phyloP scores from a whole-genome alignment of 2,113 vertebrate species.

The Tympanuchus pallidicinctus region DNA sequence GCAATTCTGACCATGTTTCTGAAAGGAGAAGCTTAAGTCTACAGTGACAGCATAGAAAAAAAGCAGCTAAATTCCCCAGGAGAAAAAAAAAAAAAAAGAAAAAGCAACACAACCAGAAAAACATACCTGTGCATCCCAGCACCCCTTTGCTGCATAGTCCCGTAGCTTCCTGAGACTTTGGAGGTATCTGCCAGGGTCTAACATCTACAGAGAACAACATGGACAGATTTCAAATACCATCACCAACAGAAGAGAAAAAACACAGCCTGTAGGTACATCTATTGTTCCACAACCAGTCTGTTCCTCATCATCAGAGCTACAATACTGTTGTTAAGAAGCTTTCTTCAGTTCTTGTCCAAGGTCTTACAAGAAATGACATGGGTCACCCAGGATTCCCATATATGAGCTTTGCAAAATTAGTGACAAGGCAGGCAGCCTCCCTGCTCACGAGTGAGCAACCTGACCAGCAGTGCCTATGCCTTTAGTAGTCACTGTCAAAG shows the following conservation, averaged over 20 bases:
- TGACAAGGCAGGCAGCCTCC: neutral
- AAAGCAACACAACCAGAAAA: neutral
- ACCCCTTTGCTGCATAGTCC: constrained; percentile 93
- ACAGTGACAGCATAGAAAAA: neutral
- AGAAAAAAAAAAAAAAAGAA: no score
- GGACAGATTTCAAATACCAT: neutral
- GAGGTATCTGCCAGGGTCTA: constrained; percentile 92
- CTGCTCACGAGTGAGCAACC: neutral
- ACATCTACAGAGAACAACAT: constrained; percentile 74
- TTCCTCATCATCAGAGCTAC: neutral
- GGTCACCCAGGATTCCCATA: neutral
- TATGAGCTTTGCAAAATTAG: neutral
- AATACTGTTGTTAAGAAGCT: neutral
- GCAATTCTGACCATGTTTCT: neutral
- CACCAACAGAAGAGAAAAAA: neutral
- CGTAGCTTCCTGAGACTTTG: constrained; percentile 92
- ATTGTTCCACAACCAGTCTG: neutral
- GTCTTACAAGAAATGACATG: neutral
- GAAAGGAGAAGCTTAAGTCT: neutral
- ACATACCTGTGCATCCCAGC: constrained; percentile 96
- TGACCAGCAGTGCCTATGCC: neutral
- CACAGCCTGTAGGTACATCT: neutral
- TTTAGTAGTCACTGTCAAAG: neutral
- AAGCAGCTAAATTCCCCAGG: neutral
- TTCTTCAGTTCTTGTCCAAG: neutral